Base-by-base conservation (phyloP, 2,888 invertebrate species). In the Ecliptopera silaceata region DNA sequence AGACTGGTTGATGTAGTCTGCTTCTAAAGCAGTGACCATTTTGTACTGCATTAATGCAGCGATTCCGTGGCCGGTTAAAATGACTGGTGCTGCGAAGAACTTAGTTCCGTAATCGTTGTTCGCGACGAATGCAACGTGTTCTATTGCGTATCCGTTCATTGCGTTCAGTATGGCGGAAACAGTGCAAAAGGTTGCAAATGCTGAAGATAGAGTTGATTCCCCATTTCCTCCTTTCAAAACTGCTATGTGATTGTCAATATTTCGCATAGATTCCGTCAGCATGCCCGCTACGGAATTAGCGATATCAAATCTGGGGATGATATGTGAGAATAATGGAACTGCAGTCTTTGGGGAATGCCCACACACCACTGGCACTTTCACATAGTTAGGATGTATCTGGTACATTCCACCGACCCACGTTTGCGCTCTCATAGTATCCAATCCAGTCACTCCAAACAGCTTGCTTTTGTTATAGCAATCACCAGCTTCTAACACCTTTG, bases 111-210 rank as follows among this genome's bases (percentile, higher is more conserved):
- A 60, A 15, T 34, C 22, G 32, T 55, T 58, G 22, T 61, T 65
- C 29, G 61, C 61, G 41, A 56, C 52, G 47, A 64, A 61, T 18
- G 59, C 62, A 44, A 53, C 42, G 44, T 63, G 61, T 45, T 63
- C 62, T 26, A 58, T 31, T 42, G 48, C 57, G 66, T 39, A 59
- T 26, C 51, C 63, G 42, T 59, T 59, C 39, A 59, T 32, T 12
- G 55, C 59, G 6, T 48, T 34, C 32, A 64, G 64, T 52, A 63
- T 56, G 46, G 70, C 61, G 54, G 66, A 65, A 55, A 62, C 63
- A 34, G 64, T 56, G 52, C 22, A 66, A 63, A 59, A 57, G 49
- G 57, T 61, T 45, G 63, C 50, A 54, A 47, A 58, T 10, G 63
- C 58, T 10, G 55, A 52, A 29, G 56, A 53, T 4, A 53, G 47